Evolutionary conservation across 1,140 invertebrate genomes (phyloP).

Genomic region (Drosophila ironensis): DNA sequence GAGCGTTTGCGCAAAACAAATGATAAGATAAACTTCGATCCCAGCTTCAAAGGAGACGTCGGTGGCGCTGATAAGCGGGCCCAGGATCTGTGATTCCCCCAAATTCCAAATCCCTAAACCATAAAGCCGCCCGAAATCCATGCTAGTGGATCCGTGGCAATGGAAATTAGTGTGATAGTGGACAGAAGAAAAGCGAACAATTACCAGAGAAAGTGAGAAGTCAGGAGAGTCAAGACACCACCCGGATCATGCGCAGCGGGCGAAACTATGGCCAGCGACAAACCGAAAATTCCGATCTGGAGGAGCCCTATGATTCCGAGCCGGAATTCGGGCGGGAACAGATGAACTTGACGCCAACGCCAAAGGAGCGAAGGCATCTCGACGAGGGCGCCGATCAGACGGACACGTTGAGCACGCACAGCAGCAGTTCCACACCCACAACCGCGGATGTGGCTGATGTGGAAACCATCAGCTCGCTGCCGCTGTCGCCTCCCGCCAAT

Average conservation of each 20-base stretch:
- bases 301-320: conserved; percentile 57
- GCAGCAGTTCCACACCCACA: conserved; percentile 72
- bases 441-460: conserved; percentile 78
- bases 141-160: conserved; percentile 51
- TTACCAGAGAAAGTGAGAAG: conserved; percentile 24
- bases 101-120: background rate
- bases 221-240: conserved; percentile 8
- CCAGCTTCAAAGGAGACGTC: background rate
- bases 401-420: conserved; percentile 63
- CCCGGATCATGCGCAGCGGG: conserved; percentile 48
- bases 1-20: conserved; percentile 22
- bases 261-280: conserved; percentile 45
- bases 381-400: conserved; percentile 53
- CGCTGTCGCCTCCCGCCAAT: conserved; percentile 46
- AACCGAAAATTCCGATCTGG: conserved; percentile 60
- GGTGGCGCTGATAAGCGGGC: background rate
- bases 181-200: conserved; percentile 26
- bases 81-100: conserved; percentile 13
- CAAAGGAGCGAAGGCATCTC: conserved; percentile 20
- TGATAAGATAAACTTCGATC: conserved; percentile 51
- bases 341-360: background rate
- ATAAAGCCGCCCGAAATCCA: background rate
- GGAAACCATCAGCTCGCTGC: conserved; percentile 55
- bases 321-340: conserved; percentile 7
- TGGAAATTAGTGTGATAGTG: conserved; percentile 62